Percentiles rank a stretch among this genome's conserved stretches.
Evolutionary conservation across 2,888 invertebrate genomes (phyloP).

Genomic region (Melanchra persicariae): DNA sequence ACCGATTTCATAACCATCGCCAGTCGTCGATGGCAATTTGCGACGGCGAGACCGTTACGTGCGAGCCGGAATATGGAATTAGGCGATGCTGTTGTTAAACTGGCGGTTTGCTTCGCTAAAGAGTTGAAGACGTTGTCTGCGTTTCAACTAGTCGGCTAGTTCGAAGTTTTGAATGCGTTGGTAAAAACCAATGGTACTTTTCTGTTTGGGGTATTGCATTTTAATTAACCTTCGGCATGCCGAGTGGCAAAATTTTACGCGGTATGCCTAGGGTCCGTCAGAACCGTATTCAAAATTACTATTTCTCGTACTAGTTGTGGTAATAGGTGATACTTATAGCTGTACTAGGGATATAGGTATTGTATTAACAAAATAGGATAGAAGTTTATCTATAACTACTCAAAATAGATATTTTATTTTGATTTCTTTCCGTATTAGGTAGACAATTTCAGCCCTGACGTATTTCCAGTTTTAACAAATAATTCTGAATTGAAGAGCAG

Average conservation of each 20-base stretch:
- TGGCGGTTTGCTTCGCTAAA: background rate
- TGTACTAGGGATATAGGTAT: too few relatives aligned
- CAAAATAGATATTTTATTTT: background rate
- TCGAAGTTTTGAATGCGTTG: background rate
- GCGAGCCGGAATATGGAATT: conserved; percentile 59
- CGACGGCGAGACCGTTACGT: conserved; percentile 31
- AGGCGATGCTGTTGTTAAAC: conserved; percentile 38
- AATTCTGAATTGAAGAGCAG: background rate
- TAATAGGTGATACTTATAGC: too few relatives aligned
- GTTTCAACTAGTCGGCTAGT: conserved; percentile 26
- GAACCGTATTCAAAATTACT: too few relatives aligned
- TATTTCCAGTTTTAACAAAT: background rate
- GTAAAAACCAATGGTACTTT: background rate
- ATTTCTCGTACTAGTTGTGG: too few relatives aligned
- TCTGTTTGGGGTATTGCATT: background rate
- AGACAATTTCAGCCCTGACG: background rate
- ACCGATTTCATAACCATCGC: conserved; percentile 64
- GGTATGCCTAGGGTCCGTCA: too few relatives aligned
- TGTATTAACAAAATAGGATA: background rate
- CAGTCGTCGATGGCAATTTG: conserved; percentile 53
- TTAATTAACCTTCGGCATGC: too few relatives aligned
- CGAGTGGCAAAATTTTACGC: too few relatives aligned
- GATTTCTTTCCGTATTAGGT: background rate
- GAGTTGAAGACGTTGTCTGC: conserved; percentile 20
- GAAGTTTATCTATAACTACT: background rate